These are phyloP conservation scores for Huso huso DNA, from an alignment of 2,797 vertebrate genomes.

Conservation along the genomic window DNA sequence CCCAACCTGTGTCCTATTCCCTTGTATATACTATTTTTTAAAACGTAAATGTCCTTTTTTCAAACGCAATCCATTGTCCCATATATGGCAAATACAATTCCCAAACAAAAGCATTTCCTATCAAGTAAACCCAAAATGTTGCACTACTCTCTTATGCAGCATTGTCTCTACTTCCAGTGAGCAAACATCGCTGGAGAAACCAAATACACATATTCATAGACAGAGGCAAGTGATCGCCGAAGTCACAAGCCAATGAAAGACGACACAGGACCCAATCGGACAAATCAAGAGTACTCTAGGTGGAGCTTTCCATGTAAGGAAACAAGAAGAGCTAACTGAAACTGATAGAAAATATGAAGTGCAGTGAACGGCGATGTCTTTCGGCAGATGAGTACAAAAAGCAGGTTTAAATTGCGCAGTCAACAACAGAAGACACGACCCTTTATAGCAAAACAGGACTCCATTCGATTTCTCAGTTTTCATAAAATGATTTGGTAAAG, in stretches of 20 bases:
- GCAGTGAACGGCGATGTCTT: too few species aligned
- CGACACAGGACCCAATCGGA: conserved; percentile 26
- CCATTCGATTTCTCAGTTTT: too few species aligned
- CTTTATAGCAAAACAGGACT: too few species aligned
- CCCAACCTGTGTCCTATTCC: neutral
- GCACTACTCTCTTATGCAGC: neutral
- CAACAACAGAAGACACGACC: too few species aligned
- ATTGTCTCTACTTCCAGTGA: conserved; percentile 14
- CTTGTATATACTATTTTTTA: conserved; percentile 12
- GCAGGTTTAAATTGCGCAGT: too few species aligned
- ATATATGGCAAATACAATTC: conserved; percentile 40
- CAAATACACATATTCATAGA: conserved; percentile 49
- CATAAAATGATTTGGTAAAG: too few species aligned
- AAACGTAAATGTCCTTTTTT: conserved; percentile 29
- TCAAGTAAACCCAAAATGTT: conserved; percentile 20
- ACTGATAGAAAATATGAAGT: too few species aligned
- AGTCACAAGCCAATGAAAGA: conserved; percentile 54
- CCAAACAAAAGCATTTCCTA: conserved; percentile 28
- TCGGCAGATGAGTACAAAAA: too few species aligned
- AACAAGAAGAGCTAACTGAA: too few species aligned
- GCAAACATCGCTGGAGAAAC: conserved; percentile 29
- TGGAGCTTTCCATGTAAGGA: conserved; percentile 28
- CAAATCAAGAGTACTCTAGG: conserved; percentile 51
- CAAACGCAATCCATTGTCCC: conserved; percentile 32
- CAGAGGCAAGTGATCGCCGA: conserved; percentile 43